Base-by-base conservation (phyloP, 2,888 invertebrate species). In the Ophraella communa region DNA sequence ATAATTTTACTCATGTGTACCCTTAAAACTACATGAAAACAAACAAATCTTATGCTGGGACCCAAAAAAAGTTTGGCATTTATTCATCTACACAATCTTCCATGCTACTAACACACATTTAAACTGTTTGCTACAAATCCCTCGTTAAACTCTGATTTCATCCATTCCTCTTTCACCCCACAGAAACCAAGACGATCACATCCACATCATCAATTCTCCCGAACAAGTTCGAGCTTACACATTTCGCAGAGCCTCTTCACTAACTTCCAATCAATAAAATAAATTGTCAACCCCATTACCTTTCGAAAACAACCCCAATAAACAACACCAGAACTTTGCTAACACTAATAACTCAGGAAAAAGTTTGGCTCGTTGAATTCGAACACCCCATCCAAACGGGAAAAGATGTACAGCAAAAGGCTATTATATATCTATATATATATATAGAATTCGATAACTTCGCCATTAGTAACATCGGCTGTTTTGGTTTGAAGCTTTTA, bases 341-440 rank as follows among this genome's bases (percentile, higher is more conserved):
- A 62, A 67, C 64, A 62, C 55, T 58, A 57, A 67, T 67, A 67
- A 67, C 64, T 67, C 59, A 59, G 24, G 30, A 8, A 42, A 49
- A 64, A 67, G 45, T 67, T 64, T 64, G 55, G 55, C 53, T 64
- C 64, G 59, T 64, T 64, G 64, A 64, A 42, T 35, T 52, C 42
- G 53, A 47, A 54, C 39, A 30, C 64, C 53, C 44, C 53, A 55
- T 30, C 10, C 35, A 27, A 39, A 39, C n/a, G 39, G 21, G 30
- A 54, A 54, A 54, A 39, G 14, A 54, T 53, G 33, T 35, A 39
- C 20, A 21, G 14, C 18, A 23, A 54, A 54, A 52, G 30, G 11
- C 21, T 23, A 35, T 54, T 35, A 30, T 35, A 10, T 5, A 30
- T n/a, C n/a, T n/a, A n/a, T n/a, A n/a, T n/a, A n/a, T n/a, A n/a